A percentile compares a stretch with the other conserved stretches of the same genome.
These are phyloP conservation scores for Scaptomyza cyrtandrae DNA, from an alignment of 2,888 invertebrate species.

Conservation along the genomic window DNA sequence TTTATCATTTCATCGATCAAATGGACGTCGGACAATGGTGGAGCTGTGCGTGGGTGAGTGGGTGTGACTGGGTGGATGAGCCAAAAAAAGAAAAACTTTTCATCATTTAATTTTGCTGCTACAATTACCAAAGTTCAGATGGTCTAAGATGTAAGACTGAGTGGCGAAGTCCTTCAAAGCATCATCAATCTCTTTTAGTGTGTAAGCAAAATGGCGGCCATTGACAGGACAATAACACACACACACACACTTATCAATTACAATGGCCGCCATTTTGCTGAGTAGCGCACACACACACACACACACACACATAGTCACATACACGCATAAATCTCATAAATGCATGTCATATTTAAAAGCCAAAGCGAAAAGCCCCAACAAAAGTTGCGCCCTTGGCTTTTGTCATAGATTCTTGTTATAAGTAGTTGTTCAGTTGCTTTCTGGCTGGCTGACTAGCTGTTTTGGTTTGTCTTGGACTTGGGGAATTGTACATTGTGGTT, in stretches of 20 bases:
- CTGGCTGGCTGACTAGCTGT: not conserved
- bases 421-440: conserved; percentile 46
- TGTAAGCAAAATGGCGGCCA: conserved; percentile 69
- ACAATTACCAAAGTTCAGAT: conserved; percentile 67
- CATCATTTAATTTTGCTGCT: conserved; percentile 72
- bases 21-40: conserved; percentile 37
- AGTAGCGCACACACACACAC: conserved; percentile 25
- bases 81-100: conserved; percentile 66
- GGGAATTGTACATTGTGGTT: conserved; percentile 17
- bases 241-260: conserved; percentile 76
- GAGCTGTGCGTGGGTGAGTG: conserved; percentile 1
- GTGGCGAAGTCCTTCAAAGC: conserved; percentile 68
- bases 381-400: conserved; percentile 63
- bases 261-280: conserved; percentile 68
- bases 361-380: conserved; percentile 57
- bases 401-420: conserved; percentile 60
- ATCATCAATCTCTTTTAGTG: conserved; percentile 78
- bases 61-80: not conserved
- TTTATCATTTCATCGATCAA: conserved; percentile 81
- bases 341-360: conserved; percentile 80
- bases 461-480: conserved; percentile 12
- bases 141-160: conserved; percentile 11
- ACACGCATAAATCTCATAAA: conserved; percentile 69
- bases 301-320: conserved; percentile 10
- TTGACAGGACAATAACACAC: conserved; percentile 54